These are phyloP conservation scores for Hydrolagus colliei DNA, from an alignment of 2,797 vertebrate genomes.

Conservation along the genomic window DNA sequence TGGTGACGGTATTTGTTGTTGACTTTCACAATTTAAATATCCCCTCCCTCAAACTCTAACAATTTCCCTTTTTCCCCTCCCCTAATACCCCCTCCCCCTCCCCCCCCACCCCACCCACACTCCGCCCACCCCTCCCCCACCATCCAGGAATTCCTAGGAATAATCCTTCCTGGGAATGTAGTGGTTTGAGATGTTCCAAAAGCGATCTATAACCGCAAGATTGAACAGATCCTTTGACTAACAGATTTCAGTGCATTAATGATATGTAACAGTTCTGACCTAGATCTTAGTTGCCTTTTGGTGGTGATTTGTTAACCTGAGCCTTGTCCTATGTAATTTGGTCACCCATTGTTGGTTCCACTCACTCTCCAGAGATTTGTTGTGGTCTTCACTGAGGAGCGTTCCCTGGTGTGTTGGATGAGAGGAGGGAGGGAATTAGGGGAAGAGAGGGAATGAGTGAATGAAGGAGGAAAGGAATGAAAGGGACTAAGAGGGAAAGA, in stretches of 20 bases:
- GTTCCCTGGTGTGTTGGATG: no score
- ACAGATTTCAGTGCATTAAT: constrained; percentile 17
- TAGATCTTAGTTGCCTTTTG: background rate
- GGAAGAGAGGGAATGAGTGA: no score
- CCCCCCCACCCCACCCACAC: no score
- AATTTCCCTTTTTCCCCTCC: background rate
- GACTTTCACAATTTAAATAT: constrained; percentile 1
- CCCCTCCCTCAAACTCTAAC: constrained; percentile 7
- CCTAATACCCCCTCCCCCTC: no score
- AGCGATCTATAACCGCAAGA: background rate
- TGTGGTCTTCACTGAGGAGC: no score
- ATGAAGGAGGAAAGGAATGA: no score
- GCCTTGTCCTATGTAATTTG: background rate
- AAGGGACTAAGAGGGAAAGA: no score
- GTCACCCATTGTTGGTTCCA: no score
- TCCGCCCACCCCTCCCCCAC: no score
- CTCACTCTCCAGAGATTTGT: no score
- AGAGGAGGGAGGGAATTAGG: no score
- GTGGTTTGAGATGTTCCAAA: background rate
- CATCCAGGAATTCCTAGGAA: background rate
- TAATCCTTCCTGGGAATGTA: background rate
- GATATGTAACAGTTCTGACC: background rate
- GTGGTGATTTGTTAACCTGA: background rate
- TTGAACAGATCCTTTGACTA: background rate
- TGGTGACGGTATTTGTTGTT: constrained; percentile 8